Evolutionary conservation across 2,888 invertebrate species (phyloP).

Genomic region (Pseudococcus viburni): DNA sequence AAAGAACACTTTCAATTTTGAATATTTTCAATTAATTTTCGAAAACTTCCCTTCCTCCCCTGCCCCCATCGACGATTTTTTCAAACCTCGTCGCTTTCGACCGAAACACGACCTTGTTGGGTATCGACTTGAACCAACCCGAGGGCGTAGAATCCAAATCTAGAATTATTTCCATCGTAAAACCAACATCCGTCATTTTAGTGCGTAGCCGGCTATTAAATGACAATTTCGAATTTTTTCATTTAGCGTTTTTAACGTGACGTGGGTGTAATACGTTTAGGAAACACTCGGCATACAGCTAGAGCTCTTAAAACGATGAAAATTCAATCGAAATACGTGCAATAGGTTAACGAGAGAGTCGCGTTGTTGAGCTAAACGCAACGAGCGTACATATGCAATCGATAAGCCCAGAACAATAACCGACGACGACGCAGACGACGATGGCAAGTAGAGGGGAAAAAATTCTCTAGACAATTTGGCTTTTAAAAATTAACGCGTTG

Average conservation of each 20-base stretch:
- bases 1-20: too few relatives aligned
- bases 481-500: not conserved
- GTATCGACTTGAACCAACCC: not conserved
- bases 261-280: not conserved
- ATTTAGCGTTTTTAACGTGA: not conserved
- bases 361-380: not conserved
- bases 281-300: not conserved
- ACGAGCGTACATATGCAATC: not conserved
- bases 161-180: not conserved
- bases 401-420: constrained; percentile 7
- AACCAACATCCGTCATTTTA: not conserved
- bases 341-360: constrained; percentile 11
- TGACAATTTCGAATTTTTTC: not conserved
- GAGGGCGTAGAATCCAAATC: not conserved
- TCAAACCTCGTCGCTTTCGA: too few relatives aligned
- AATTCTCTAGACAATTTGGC: constrained; percentile 8
- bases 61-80: too few relatives aligned
- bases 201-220: not conserved
- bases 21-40: too few relatives aligned
- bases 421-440: not conserved
- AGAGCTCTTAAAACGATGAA: not conserved
- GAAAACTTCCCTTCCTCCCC: too few relatives aligned
- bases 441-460: not conserved
- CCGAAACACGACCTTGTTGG: not conserved
- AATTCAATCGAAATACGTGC: constrained; percentile 2